These are phyloP conservation scores for Odontocerum albicorne DNA, from an alignment of 2,888 invertebrate species.

Conservation along the genomic window DNA sequence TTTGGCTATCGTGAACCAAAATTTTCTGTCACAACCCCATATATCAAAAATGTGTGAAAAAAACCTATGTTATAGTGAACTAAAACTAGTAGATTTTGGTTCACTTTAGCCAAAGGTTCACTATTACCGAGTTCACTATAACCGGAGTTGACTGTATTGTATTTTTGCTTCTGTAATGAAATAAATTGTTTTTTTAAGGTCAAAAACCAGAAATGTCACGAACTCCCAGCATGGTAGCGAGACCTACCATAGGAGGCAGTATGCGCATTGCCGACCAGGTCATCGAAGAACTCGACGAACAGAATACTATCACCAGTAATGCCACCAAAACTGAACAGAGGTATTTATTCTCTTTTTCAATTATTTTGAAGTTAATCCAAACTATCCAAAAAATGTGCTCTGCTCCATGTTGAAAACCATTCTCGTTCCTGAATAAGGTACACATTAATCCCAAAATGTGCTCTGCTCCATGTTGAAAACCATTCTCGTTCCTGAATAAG, in stretches of 20 bases:
- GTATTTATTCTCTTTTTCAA: not conserved
- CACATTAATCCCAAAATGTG: too few relatives aligned
- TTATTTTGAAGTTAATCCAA: too few relatives aligned
- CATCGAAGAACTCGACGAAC: conserved; percentile 79
- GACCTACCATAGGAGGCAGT: conserved; percentile 48
- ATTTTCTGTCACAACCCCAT: too few relatives aligned
- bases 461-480: too few relatives aligned
- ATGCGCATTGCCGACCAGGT: conserved; percentile 72
- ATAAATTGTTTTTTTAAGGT: conserved; percentile 12
- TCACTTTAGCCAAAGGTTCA: too few relatives aligned
- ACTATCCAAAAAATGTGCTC: too few relatives aligned
- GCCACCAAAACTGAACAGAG: conserved; percentile 56
- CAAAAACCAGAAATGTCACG: conserved; percentile 32
- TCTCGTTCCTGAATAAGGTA: too few relatives aligned
- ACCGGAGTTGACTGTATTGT: too few relatives aligned
- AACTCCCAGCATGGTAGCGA: conserved; percentile 42
- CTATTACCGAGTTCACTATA: too few relatives aligned
- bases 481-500: too few relatives aligned
- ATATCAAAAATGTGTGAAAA: not conserved
- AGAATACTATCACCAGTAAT: conserved; percentile 77
- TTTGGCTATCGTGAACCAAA: too few relatives aligned
- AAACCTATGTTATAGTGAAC: not conserved
- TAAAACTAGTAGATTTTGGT: conserved; percentile 20
- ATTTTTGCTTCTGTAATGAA: not conserved
- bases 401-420: too few relatives aligned